Evolutionary conservation across 2,888 invertebrate species (phyloP).

Genomic region (Eupithecia subfuscata): DNA sequence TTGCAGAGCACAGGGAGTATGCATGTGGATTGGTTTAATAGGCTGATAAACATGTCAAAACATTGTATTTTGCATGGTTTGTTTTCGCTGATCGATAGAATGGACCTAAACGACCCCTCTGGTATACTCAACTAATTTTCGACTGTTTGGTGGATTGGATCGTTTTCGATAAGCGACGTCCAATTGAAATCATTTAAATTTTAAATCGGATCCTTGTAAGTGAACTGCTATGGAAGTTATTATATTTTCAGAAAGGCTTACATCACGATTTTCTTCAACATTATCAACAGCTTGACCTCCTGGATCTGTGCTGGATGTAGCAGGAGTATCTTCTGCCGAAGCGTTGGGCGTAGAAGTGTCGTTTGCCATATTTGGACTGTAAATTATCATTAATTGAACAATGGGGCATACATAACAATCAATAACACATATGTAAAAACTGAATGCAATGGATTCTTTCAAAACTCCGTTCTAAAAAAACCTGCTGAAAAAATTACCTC

Average conservation of each 20-base stretch:
- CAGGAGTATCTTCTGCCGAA: conserved; percentile 36
- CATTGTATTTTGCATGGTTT: too few relatives aligned
- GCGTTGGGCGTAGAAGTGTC: conserved; percentile 42
- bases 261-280: conserved; percentile 33
- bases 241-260: neutral
- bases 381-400: conserved; percentile 10
- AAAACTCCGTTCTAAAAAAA: neutral
- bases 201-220: neutral
- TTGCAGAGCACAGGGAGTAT: too few relatives aligned
- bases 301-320: conserved; percentile 34
- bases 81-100: too few relatives aligned
- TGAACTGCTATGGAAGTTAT: neutral
- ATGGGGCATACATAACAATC: neutral
- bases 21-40: too few relatives aligned
- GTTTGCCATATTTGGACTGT: conserved; percentile 39
- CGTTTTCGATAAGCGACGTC: too few relatives aligned
- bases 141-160: too few relatives aligned
- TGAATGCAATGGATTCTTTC: neutral
- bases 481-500: neutral
- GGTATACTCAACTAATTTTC: too few relatives aligned
- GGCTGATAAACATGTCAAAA: too few relatives aligned
- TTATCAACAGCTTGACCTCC: conserved; percentile 29
- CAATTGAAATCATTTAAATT: too few relatives aligned
- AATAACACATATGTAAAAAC: neutral
- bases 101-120: too few relatives aligned